Percentiles rank a stretch among this genome's conserved stretches.
Conservation (phyloP, 1,140 invertebrate species). For the Psix sp. region DNA sequence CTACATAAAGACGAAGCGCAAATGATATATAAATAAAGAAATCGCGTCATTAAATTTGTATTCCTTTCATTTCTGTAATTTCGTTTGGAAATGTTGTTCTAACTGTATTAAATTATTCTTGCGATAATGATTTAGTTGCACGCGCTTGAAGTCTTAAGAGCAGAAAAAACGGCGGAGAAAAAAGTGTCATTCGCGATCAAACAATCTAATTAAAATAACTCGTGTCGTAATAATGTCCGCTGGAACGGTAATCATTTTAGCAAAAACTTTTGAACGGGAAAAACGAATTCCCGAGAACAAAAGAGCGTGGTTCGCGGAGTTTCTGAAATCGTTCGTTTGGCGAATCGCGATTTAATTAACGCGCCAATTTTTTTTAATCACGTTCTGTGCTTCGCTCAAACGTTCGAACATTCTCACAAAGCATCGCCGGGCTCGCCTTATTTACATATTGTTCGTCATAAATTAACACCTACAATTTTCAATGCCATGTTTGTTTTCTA, state of each 20-base stretch:
- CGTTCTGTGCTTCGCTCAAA: conserved; percentile 4
- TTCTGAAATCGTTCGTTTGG: conserved; percentile 13
- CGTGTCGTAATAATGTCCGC: not conserved
- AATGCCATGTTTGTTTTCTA: too few relatives aligned
- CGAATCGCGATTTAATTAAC: conserved; percentile 15
- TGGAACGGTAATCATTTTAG: not conserved
- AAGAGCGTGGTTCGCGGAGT: conserved; percentile 1
- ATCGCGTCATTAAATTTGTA: not conserved
- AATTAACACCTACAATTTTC: too few relatives aligned
- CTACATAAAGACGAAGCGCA: too few relatives aligned
- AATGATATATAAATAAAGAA: not conserved
- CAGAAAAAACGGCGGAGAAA: too few relatives aligned
- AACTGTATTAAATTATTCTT: too few relatives aligned
- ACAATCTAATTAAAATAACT: conserved; percentile 2
- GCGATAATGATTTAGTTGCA: too few relatives aligned
- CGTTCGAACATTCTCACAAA: not conserved
- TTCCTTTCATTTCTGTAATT: not conserved
- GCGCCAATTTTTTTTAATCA: not conserved
- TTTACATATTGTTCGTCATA: too few relatives aligned
- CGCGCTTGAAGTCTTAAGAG: too few relatives aligned
- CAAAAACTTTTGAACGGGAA: not conserved
- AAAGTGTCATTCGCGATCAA: not conserved
- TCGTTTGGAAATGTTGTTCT: not conserved
- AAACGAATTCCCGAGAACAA: conserved; percentile 2
- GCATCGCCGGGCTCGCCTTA: not conserved